These are phyloP conservation scores for Gallinago stenura DNA, from an alignment of 2,797 vertebrate species.

Conservation along the genomic window DNA sequence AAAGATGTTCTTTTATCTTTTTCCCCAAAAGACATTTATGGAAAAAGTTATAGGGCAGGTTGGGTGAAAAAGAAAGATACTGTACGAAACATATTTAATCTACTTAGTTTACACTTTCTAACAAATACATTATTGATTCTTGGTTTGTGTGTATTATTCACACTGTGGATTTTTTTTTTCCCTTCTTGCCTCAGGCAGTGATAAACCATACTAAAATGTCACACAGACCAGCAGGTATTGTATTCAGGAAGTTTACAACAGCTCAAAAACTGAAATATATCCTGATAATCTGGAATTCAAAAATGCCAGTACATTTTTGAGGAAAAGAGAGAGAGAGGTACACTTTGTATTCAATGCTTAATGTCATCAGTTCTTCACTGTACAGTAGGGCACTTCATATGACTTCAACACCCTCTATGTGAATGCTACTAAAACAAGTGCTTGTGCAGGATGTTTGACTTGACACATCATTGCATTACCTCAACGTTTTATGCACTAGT, in stretches of 20 bases:
- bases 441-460: background rate
- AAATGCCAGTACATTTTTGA: background rate
- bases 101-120: constrained; percentile 15
- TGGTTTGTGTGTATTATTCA: constrained; percentile 33
- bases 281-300: background rate
- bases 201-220: constrained; percentile 5
- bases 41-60: no score
- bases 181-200: background rate
- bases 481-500: background rate
- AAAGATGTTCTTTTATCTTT: constrained; percentile 4
- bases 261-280: background rate
- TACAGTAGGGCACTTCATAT: background rate
- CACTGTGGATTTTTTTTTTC: background rate
- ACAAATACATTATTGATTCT: constrained; percentile 50
- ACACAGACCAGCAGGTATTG: background rate
- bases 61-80: background rate
- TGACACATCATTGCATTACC: background rate
- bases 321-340: background rate
- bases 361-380: background rate
- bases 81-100: background rate
- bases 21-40: no score
- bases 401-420: background rate
- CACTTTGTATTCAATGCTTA: background rate
- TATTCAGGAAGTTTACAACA: background rate
- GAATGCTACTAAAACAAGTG: background rate